A percentile compares a stretch with the other conserved stretches of the same genome.
Evolutionary conservation across 2,888 invertebrate species (phyloP).

Genomic region (Scaptodrosophila latifasciaeformis): DNA sequence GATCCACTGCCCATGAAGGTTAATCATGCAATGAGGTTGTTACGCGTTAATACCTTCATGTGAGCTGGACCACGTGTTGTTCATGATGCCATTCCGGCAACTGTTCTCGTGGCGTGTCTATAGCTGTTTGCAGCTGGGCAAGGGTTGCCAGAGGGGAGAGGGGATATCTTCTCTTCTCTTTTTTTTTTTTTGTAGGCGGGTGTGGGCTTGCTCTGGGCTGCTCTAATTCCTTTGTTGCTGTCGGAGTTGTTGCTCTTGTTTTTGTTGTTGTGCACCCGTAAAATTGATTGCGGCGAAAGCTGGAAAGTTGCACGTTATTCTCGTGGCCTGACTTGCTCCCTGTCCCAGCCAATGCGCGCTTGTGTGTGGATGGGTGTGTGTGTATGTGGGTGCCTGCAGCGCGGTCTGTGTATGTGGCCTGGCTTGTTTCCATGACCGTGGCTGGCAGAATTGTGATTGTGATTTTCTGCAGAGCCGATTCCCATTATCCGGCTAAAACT

Average conservation of each 20-base stretch:
- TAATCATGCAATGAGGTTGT: constrained; percentile 74
- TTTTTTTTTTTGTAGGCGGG: constrained; percentile 6
- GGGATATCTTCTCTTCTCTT: constrained; percentile 3
- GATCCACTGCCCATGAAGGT: constrained; percentile 46
- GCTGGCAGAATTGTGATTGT: not conserved
- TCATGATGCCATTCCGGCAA: constrained; percentile 2
- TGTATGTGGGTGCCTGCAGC: not conserved
- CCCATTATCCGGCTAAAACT: too few relatives aligned
- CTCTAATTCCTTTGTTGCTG: constrained; percentile 49
- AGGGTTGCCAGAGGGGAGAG: too few relatives aligned
- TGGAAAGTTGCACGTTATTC: constrained; percentile 71
- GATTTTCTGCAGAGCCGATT: not conserved
- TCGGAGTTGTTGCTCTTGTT: constrained; percentile 22
- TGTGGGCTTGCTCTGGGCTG: too few relatives aligned
- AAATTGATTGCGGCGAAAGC: constrained; percentile 70
- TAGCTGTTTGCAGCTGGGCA: constrained; percentile 33
- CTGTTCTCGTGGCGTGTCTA: constrained; percentile 44
- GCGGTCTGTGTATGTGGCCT: constrained; percentile 32
- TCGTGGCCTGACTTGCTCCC: constrained; percentile 63
- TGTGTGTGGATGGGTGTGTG: constrained; percentile 34
- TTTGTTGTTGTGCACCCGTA: constrained; percentile 57
- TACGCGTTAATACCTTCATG: constrained; percentile 75
- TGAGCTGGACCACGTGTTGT: constrained; percentile 74
- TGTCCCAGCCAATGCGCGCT: too few relatives aligned
- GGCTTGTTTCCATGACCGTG: constrained; percentile 39